Conservation (phyloP, 2,797 vertebrate species). For the Anomalospiza imberbis region DNA sequence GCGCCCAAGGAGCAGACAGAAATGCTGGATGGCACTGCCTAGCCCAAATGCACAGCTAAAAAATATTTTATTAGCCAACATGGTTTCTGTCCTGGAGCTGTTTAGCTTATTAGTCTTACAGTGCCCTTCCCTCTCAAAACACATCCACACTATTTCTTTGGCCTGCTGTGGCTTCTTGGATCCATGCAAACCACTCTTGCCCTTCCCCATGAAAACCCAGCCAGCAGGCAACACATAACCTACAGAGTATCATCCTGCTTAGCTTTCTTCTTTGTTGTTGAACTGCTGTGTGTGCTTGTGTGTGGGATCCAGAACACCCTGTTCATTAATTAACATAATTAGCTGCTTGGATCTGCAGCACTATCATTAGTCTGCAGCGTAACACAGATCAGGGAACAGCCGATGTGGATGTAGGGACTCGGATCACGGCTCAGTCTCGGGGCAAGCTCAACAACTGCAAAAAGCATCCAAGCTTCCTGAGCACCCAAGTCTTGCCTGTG, state of each 20-base stretch:
- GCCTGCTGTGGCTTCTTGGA: background rate
- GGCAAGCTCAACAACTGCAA: background rate
- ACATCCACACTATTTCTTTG: background rate
- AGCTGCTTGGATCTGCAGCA: constrained; percentile 47
- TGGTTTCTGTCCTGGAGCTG: background rate
- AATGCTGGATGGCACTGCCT: background rate
- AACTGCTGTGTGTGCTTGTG: background rate
- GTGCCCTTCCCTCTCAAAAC: background rate
- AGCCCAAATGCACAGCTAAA: background rate
- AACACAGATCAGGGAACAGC: background rate
- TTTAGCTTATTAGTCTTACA: background rate
- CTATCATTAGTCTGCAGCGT: background rate
- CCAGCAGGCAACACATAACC: background rate
- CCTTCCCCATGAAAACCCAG: background rate
- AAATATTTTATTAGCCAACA: background rate
- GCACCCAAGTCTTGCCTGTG: background rate
- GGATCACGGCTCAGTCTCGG: background rate
- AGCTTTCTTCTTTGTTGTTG: background rate
- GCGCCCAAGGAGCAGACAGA: background rate
- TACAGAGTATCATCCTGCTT: background rate
- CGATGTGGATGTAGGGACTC: fast-evolving
- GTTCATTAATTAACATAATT: constrained; percentile 42
- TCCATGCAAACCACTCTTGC: background rate
- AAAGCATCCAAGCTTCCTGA: background rate
- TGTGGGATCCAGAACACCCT: constrained; percentile 25